Evolutionary conservation across 1,140 invertebrate species (phyloP).

Genomic region (Drosophila takahashii): DNA sequence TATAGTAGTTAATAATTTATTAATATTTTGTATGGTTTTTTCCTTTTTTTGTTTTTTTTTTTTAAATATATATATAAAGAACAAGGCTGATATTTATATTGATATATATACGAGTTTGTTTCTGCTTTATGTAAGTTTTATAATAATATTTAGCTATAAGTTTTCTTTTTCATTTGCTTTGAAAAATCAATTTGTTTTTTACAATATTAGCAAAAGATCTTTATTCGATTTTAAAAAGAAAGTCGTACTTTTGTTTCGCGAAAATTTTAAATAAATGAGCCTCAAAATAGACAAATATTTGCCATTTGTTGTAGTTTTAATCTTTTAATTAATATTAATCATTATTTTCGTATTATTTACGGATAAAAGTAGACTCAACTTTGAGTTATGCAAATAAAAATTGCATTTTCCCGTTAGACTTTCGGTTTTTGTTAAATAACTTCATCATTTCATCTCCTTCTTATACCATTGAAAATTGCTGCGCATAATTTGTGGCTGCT

Average conservation of each 20-base stretch:
- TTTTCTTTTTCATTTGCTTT: slow-evolving; percentile 48
- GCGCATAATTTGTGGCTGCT: slow-evolving; percentile 63
- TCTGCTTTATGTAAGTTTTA: slow-evolving; percentile 68
- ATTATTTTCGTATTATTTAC: slow-evolving; percentile 54
- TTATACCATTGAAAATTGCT: slow-evolving; percentile 56
- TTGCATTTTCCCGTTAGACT: slow-evolving; percentile 39
- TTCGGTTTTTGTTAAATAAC: slow-evolving; percentile 37
- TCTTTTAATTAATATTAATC: slow-evolving; percentile 48
- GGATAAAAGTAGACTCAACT: slow-evolving; percentile 63
- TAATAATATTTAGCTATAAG: slow-evolving; percentile 80
- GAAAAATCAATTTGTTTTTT: slow-evolving; percentile 70
- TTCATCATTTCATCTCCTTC: slow-evolving; percentile 13
- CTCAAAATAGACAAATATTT: slow-evolving; percentile 76
- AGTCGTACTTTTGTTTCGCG: slow-evolving; percentile 55
- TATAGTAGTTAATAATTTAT: slow-evolving; percentile 82
- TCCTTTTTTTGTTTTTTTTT: slow-evolving; percentile 58
- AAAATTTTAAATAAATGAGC: slow-evolving; percentile 74
- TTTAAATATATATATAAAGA: slow-evolving; percentile 79
- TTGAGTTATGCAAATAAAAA: slow-evolving; percentile 63
- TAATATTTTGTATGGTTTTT: slow-evolving; percentile 74
- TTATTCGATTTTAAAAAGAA: slow-evolving; percentile 59
- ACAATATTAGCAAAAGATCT: slow-evolving; percentile 75
- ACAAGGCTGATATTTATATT: slow-evolving; percentile 83
- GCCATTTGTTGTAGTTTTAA: slow-evolving; percentile 59
- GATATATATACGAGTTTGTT: slow-evolving; percentile 58